phyloP scores from a whole-genome alignment of 2,888 invertebrate species.

The Ophraella communa region DNA sequence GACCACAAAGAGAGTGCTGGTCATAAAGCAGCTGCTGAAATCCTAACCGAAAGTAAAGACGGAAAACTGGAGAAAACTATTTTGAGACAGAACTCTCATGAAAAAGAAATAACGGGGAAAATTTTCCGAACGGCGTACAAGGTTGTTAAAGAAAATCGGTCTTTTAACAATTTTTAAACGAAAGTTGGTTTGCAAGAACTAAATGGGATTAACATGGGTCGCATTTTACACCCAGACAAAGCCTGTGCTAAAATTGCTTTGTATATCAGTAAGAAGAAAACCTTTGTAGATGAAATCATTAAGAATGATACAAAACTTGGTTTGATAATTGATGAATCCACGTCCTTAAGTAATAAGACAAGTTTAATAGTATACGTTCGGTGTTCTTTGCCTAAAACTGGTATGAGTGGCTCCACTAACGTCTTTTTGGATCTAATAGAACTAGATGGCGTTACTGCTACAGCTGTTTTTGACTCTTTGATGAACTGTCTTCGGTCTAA shows the following conservation, averaged over 20 bases:
- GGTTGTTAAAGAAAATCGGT: background rate
- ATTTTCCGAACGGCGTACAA: background rate
- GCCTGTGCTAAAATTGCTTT: background rate
- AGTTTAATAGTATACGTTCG: conserved; percentile 9
- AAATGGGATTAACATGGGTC: background rate
- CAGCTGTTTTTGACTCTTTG: too few species aligned
- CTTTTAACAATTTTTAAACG: background rate
- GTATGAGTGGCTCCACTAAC: conserved; percentile 8
- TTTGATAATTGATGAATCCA: background rate
- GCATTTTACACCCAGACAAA: background rate
- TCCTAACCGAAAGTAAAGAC: conserved; percentile 1
- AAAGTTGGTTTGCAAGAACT: background rate
- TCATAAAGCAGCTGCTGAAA: conserved; percentile 10
- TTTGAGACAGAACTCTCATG: background rate
- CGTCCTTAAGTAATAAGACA: background rate
- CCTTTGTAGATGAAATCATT: too few species aligned
- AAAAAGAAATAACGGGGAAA: conserved; percentile 1
- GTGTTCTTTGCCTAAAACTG: conserved; percentile 7
- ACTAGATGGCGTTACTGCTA: too few species aligned
- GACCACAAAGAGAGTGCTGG: conserved; percentile 2
- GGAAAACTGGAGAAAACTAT: background rate
- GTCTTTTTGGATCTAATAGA: too few species aligned
- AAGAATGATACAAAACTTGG: conserved; percentile 4
- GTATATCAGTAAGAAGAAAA: background rate
- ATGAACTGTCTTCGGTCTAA: too few species aligned